A percentile compares a stretch with the other conserved stretches of the same genome.
These are phyloP conservation scores for Aulostomus chinensis DNA, from an alignment of 2,797 vertebrate species.

Conservation along the genomic window DNA sequence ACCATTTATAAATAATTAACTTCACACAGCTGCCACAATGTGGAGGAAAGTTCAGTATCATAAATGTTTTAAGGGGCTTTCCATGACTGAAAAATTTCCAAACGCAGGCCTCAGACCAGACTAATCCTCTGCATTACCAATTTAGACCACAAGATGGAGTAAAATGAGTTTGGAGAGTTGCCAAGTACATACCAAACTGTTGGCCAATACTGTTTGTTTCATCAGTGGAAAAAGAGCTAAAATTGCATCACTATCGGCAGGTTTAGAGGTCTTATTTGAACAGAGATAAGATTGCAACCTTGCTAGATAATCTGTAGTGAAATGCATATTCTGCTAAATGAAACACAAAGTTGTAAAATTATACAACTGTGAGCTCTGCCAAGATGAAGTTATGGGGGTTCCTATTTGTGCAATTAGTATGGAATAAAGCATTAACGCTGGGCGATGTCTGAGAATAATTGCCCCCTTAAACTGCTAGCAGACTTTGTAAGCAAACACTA, in stretches of 20 bases:
- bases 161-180: constrained; percentile 8
- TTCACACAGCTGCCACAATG: too few relatives aligned
- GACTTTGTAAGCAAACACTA: constrained; percentile 58
- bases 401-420: constrained; percentile 56
- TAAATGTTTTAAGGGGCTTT: too few relatives aligned
- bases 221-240: constrained; percentile 37
- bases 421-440: constrained; percentile 57
- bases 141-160: constrained; percentile 60
- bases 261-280: constrained; percentile 43
- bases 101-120: too few relatives aligned
- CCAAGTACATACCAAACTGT: constrained; percentile 50
- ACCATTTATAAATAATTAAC: too few relatives aligned
- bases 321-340: constrained; percentile 17
- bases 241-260: constrained; percentile 37
- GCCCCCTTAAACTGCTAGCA: constrained; percentile 60
- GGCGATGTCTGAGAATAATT: constrained; percentile 61
- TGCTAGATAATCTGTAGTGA: constrained; percentile 26
- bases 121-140: background rate
- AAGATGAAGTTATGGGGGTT: constrained; percentile 50
- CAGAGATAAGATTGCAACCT: constrained; percentile 27
- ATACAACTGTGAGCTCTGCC: constrained; percentile 38
- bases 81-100: too few relatives aligned
- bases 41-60: too few relatives aligned
- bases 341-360: constrained; percentile 48
- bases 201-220: constrained; percentile 53